Conservation (phyloP, 1,140 invertebrate genomes). For the Eupeodes corollae region DNA sequence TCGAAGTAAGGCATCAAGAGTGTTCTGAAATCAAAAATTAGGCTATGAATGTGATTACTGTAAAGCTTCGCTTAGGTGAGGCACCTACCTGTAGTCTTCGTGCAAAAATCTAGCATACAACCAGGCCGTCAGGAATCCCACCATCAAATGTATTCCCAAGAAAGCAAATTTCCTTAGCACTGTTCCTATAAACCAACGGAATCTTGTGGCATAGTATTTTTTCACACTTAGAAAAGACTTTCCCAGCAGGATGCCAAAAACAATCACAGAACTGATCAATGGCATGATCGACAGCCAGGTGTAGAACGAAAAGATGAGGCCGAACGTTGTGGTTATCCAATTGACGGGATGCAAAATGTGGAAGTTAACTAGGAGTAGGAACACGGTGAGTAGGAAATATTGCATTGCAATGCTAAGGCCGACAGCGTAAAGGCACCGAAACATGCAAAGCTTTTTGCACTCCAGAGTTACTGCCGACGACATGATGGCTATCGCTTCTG, state of each 20-base stretch:
- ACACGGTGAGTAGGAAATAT: conserved; percentile 37
- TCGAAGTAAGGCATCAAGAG: conserved; percentile 19
- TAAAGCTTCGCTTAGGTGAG: no score
- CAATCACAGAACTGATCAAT: conserved; percentile 40
- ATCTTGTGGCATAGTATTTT: conserved; percentile 42
- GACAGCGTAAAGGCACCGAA: conserved; percentile 20
- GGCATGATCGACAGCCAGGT: conserved; percentile 46
- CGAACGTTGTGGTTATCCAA: conserved; percentile 41
- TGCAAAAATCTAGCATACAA: conserved; percentile 44
- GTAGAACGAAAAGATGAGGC: conserved; percentile 40
- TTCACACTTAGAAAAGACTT: conserved; percentile 44
- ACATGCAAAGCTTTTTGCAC: conserved; percentile 12
- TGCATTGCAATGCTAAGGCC: conserved; percentile 21
- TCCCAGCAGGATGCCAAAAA: conserved; percentile 47
- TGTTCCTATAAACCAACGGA: conserved; percentile 34
- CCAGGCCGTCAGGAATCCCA: conserved; percentile 45
- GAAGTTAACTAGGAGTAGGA: conserved; percentile 44
- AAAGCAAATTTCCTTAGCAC: conserved; percentile 20
- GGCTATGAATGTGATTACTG: no score
- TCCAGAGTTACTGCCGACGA: conserved; percentile 5
- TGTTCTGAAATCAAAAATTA: conserved; percentile 7
- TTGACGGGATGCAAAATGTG: conserved; percentile 40
- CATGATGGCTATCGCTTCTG: not conserved
- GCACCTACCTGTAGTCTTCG: conserved; percentile 37
- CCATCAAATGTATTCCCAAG: conserved; percentile 42